Conservation (phyloP, 1,140 invertebrate genomes). For the Oryctes rhinoceros region DNA sequence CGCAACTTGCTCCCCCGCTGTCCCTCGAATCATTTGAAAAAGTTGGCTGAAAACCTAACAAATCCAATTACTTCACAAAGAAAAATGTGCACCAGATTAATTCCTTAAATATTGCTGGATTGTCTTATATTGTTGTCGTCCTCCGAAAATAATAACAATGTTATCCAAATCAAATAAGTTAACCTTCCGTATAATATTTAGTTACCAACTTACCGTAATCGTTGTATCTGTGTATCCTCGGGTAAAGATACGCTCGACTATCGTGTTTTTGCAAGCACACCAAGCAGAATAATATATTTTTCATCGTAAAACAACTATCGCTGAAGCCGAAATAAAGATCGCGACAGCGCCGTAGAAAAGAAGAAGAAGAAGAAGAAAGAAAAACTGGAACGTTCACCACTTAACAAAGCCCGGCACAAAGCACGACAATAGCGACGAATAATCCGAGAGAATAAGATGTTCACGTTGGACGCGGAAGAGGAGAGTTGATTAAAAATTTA, state of each 20-base stretch:
- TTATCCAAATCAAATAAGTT: neutral
- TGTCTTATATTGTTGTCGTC: too few species aligned
- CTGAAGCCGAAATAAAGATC: neutral
- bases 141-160: too few species aligned
- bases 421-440: neutral
- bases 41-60: too few species aligned
- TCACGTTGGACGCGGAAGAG: neutral
- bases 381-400: neutral
- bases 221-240: constrained; percentile 25
- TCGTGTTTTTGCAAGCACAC: constrained; percentile 29
- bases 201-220: constrained; percentile 32
- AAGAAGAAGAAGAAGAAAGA: too few species aligned
- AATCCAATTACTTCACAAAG: too few species aligned
- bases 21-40: too few species aligned
- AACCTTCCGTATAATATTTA: neutral
- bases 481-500: constrained; percentile 29
- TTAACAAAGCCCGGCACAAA: neutral
- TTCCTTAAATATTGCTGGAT: too few species aligned
- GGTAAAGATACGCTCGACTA: constrained; percentile 24
- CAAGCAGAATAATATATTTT: constrained; percentile 38
- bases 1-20: too few species aligned
- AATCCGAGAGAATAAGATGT: neutral
- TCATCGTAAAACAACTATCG: neutral
- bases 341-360: neutral
- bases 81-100: too few species aligned